A percentile compares a stretch with the other conserved stretches of the same genome.
These are phyloP conservation scores for Ceyx erithaca DNA, from an alignment of 2,797 vertebrate species.

Conservation along the genomic window DNA sequence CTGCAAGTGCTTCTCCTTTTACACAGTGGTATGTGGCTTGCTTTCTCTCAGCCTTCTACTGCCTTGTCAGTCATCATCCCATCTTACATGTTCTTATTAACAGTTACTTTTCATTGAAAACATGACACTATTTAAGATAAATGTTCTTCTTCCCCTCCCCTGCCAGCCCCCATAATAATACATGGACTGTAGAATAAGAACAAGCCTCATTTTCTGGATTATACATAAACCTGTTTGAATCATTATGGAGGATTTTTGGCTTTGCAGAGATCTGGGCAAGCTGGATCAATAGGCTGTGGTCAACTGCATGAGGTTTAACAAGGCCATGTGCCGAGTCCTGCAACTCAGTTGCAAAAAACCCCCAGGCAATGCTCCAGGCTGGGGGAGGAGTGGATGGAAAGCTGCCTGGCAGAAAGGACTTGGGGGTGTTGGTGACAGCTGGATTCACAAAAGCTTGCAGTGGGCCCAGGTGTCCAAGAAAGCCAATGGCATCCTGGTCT, in stretches of 20 bases:
- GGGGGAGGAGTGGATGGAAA: too few species aligned
- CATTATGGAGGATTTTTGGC: background rate
- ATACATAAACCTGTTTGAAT: background rate
- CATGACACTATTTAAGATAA: background rate
- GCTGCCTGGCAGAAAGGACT: too few species aligned
- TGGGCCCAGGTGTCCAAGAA: too few species aligned
- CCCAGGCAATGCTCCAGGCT: too few species aligned
- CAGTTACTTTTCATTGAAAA: background rate
- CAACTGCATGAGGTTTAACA: too few species aligned
- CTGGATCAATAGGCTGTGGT: too few species aligned
- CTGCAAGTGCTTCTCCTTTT: background rate
- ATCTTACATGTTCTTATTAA: background rate
- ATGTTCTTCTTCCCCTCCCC: background rate
- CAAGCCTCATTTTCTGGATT: background rate
- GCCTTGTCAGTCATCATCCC: background rate
- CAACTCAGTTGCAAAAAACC: too few species aligned
- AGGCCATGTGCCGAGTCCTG: too few species aligned
- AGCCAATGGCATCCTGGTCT: too few species aligned
- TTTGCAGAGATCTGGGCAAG: too few species aligned
- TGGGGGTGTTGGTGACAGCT: too few species aligned
- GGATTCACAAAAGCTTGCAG: too few species aligned
- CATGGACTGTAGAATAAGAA: background rate
- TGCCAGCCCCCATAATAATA: background rate
- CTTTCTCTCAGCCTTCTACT: background rate
- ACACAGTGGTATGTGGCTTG: fast-evolving